Evolutionary conservation across 1,140 invertebrate genomes (phyloP).

Genomic region (Philopotamus ludificatus): DNA sequence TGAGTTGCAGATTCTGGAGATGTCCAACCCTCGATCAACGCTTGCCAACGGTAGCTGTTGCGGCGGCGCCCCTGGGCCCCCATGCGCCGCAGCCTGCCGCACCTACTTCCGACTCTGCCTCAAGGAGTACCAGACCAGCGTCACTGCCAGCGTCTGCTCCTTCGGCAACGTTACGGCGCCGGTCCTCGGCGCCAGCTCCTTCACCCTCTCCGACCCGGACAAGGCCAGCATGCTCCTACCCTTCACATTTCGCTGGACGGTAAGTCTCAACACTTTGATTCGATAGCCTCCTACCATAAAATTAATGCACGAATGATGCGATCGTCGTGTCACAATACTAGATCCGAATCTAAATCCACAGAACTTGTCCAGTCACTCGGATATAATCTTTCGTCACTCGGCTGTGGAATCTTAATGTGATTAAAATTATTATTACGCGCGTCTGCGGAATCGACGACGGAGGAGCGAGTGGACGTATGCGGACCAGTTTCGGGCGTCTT

Average conservation of each 20-base stretch:
- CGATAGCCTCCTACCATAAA: background rate
- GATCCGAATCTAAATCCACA: background rate
- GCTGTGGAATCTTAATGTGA: background rate
- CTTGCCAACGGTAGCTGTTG: constrained; percentile 80
- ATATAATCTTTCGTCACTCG: constrained; percentile 1
- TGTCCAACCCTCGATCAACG: constrained; percentile 82
- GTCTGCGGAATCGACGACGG: background rate
- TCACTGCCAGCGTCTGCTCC: constrained; percentile 80
- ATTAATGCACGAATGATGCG: background rate
- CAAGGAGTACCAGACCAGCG: constrained; percentile 87
- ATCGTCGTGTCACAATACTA: background rate
- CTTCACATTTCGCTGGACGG: constrained; percentile 89
- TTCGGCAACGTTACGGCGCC: constrained; percentile 85
- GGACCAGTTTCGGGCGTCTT: background rate
- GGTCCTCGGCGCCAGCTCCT: constrained; percentile 82
- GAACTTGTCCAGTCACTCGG: background rate
- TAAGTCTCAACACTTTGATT: constrained; percentile 56
- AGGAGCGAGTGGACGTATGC: background rate
- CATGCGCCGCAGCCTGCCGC: constrained; percentile 63
- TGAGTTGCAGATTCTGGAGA: constrained; percentile 87
- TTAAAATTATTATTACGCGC: too few relatives aligned
- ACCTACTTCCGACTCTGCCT: constrained; percentile 86
- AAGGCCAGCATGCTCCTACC: constrained; percentile 76
- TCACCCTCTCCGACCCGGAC: constrained; percentile 77
- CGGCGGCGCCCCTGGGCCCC: constrained; percentile 60